Conservation (phyloP, 1,140 invertebrate species). For the Aphis gossypii region DNA sequence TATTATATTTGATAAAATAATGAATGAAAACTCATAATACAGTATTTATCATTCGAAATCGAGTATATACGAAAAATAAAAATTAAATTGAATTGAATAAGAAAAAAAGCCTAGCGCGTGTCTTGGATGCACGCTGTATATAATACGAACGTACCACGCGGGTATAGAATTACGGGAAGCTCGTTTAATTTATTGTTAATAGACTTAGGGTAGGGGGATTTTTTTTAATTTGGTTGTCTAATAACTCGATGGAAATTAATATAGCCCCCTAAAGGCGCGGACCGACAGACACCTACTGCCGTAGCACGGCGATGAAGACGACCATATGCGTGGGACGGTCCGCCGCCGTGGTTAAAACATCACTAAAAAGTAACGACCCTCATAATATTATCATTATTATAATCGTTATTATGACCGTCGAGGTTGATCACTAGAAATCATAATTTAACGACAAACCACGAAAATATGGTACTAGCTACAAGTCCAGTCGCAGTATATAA, state of each 20-base stretch:
- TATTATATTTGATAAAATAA: background rate
- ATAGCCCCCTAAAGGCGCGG: constrained; percentile 16
- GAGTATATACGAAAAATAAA: background rate
- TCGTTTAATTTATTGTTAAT: constrained; percentile 47
- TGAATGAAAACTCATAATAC: background rate
- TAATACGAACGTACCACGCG: background rate
- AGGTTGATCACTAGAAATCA: background rate
- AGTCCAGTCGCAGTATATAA: background rate
- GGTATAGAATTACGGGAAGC: constrained; percentile 36
- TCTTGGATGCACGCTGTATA: background rate
- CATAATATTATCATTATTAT: background rate
- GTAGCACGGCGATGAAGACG: background rate
- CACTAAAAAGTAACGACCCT: background rate
- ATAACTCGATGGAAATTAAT: constrained; percentile 23
- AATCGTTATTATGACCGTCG: background rate
- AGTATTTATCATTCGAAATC: background rate
- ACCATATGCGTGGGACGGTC: background rate
- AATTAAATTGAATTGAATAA: background rate
- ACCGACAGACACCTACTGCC: constrained; percentile 14
- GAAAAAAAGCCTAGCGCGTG: background rate
- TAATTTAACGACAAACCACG: background rate
- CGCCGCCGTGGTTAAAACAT: background rate
- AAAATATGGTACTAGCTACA: background rate
- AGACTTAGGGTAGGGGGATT: constrained; percentile 5
- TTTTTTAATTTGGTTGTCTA: constrained; percentile 35